Conservation (phyloP, 1,140 invertebrate species). For the Apocrypta bakeri region DNA sequence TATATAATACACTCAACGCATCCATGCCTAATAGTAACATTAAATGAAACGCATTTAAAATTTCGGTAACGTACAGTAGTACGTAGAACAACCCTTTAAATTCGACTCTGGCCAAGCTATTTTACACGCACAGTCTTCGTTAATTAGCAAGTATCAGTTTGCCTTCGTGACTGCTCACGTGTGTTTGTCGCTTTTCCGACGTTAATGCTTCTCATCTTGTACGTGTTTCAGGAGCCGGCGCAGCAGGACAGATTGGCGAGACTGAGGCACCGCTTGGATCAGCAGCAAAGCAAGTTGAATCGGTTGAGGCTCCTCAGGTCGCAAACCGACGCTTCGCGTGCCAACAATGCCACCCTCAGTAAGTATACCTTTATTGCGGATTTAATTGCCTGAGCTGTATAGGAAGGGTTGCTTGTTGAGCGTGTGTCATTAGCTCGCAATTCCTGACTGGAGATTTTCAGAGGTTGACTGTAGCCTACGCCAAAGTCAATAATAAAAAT, state of each 20-base stretch:
- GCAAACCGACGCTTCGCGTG: constrained; percentile 93
- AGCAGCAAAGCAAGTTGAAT: constrained; percentile 94
- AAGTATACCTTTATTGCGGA: constrained; percentile 74
- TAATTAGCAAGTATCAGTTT: neutral
- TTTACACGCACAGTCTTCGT: neutral
- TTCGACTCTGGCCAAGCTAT: neutral
- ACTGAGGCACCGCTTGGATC: constrained; percentile 92
- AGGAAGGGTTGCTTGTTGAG: no score
- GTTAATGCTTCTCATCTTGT: neutral
- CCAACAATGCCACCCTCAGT: constrained; percentile 94
- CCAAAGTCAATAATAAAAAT: no score
- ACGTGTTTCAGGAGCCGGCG: constrained; percentile 79
- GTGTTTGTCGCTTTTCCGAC: neutral
- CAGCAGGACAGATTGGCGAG: constrained; percentile 91
- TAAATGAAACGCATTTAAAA: no score
- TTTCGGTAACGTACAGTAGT: no score
- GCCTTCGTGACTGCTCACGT: neutral
- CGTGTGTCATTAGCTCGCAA: no score
- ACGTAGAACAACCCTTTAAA: no score
- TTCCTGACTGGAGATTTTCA: no score
- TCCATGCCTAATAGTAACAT: no score
- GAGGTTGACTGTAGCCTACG: no score
- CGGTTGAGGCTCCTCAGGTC: constrained; percentile 91
- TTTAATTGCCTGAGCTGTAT: neutral
- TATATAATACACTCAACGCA: no score